Evolutionary conservation across 1,140 invertebrate species (phyloP).

Genomic region (Oedothorax gibbosus): DNA sequence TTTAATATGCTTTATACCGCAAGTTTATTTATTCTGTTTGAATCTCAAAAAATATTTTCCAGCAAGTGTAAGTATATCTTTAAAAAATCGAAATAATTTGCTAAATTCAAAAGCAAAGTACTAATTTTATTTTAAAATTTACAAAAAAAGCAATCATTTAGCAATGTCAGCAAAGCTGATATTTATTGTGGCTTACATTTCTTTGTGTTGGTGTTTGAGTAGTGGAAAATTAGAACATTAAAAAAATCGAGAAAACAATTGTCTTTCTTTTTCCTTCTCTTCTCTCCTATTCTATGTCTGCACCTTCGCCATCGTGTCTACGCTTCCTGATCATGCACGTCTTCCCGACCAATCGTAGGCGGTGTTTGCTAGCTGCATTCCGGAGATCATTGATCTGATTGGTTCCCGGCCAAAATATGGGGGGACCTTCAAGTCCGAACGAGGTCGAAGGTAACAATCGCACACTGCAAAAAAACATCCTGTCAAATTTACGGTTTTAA

Average conservation of each 20-base stretch:
- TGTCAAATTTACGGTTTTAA: neutral
- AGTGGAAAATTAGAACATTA: slow-evolving; percentile 14
- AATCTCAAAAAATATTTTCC: no score
- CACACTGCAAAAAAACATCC: neutral
- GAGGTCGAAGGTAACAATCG: slow-evolving; percentile 74
- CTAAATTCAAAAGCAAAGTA: no score
- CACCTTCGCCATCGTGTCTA: slow-evolving; percentile 56
- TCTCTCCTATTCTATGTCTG: slow-evolving; percentile 60
- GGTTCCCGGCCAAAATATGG: slow-evolving; percentile 99
- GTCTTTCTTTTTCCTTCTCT: slow-evolving; percentile 59
- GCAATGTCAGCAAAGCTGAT: no score
- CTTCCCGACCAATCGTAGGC: slow-evolving; percentile 63
- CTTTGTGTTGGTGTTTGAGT: slow-evolving; percentile 51
- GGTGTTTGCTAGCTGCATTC: slow-evolving; percentile 99
- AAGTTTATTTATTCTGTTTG: no score
- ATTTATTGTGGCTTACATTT: no score
- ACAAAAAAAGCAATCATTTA: neutral
- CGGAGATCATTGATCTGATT: slow-evolving; percentile 99
- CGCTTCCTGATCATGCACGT: slow-evolving; percentile 61
- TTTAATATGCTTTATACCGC: no score
- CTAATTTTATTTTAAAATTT: neutral
- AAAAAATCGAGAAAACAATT: slow-evolving; percentile 46
- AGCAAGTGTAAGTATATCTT: no score
- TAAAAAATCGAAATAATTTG: no score
- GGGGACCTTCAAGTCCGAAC: slow-evolving; percentile 99